phyloP scores from a whole-genome alignment of 2,888 invertebrate species.

The Dorcus hopei region DNA sequence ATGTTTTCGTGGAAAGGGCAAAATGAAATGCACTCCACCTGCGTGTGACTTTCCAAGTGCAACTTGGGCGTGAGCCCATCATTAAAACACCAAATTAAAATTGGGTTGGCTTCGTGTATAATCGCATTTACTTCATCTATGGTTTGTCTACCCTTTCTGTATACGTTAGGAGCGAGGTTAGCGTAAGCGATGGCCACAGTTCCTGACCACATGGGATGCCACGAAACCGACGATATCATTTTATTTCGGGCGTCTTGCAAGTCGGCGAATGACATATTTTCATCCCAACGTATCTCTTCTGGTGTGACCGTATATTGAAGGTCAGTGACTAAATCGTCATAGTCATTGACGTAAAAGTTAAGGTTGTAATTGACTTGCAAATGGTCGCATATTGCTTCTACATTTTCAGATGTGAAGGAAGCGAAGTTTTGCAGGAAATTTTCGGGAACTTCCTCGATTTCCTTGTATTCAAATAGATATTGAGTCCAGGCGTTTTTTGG shows the following conservation, averaged over 20 bases:
- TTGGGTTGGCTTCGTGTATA: constrained; percentile 61
- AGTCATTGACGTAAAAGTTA: constrained; percentile 65
- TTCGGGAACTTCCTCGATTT: constrained; percentile 31
- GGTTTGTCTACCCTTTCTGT: constrained; percentile 41
- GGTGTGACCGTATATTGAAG: constrained; percentile 3
- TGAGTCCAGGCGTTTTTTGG: constrained; percentile 70
- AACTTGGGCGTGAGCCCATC: constrained; percentile 69
- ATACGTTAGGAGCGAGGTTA: constrained; percentile 55
- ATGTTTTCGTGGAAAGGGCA: constrained; percentile 69
- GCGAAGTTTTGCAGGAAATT: constrained; percentile 37
- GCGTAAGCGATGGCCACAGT: constrained; percentile 66
- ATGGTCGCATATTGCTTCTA: constrained; percentile 35
- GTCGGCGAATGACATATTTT: constrained; percentile 64
- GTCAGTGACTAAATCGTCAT: constrained; percentile 50
- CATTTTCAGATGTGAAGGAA: constrained; percentile 34
- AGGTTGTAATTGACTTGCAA: constrained; percentile 43
- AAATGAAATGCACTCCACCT: constrained; percentile 63
- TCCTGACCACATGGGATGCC: constrained; percentile 72
- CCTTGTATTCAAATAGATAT: constrained; percentile 49
- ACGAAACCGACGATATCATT: constrained; percentile 63
- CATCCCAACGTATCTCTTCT: constrained; percentile 41
- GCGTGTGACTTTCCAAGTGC: constrained; percentile 64
- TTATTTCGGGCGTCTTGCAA: constrained; percentile 62
- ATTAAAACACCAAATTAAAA: constrained; percentile 72
- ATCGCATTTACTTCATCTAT: constrained; percentile 38